Base-by-base conservation (phyloP, 2,888 invertebrate species). In the Polydrusus tereticollis region DNA sequence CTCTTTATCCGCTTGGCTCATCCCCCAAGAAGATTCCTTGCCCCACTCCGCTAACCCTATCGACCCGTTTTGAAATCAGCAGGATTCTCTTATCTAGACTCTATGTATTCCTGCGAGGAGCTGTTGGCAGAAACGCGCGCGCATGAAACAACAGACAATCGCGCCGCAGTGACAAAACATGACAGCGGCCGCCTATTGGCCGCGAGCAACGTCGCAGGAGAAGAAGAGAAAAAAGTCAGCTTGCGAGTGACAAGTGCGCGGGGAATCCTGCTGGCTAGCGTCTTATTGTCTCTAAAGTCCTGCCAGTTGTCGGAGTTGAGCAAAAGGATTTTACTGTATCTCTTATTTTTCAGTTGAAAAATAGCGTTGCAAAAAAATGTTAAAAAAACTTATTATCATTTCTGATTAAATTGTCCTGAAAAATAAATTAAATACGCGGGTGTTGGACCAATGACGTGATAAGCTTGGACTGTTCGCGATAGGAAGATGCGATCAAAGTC, bases 401-500 rank as follows among this genome's bases (percentile, higher is more conserved):
- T n/a, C n/a, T n/a, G n/a, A n/a, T n/a, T n/a, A n/a, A n/a, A n/a
- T n/a, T n/a, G n/a, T n/a, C n/a, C n/a, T n/a, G n/a, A n/a, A n/a
- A n/a, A n/a, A n/a, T n/a, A n/a, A n/a, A n/a, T n/a, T n/a, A n/a
- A n/a, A 29, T 16, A 29, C 47, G 67, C 29, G 68, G 20, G 68
- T 64, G 33, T 29, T 50, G 57, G 41, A 23, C 62, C 21, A 63
- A 55, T 23, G 55, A 45, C 18, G 63, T 58, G 63, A 33, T 55
- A 29, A 20, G 21, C 4, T 43, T 12, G 63, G 43, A 50, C 52
- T 60, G 10, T 50, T 23, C 47, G 55, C 59, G 57, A 58, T 12
- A 75, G 16, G 85, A 86, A 88, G 86, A 92, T 92, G 92, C 89
- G 92, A 88, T 91, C 90, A 79, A 92, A 92, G 86, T 90, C 91